Evolutionary conservation across 1,140 invertebrate species (phyloP), one percentile per base, ranked within the genome.

Genomic region (Megalonaias nervosa): DNA sequence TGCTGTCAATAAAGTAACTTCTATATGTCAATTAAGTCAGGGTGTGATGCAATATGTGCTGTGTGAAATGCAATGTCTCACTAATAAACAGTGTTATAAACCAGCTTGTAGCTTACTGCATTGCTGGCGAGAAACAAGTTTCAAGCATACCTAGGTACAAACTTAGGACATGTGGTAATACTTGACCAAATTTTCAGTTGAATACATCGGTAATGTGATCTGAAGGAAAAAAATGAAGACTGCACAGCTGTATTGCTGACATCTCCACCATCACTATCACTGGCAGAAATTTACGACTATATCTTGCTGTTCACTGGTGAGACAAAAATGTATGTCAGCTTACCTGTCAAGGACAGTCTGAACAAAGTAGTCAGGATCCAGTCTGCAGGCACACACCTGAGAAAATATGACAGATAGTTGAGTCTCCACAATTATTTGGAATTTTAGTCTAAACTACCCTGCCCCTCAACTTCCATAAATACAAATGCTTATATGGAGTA

Each of bases 261-360:
- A 23, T 14, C 60, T 62, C 23, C 23, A 62, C 19, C 4, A 5
- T 62, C 23, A n/a, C 19, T 9, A 62, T 62, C 19, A 62, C 19
- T n/a, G 60, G 6, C 2, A 23, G 21, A 4, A 61, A 61, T 1
- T 61, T 1, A 62, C 13, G 9, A n/a, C 19, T n/a, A 62, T 62
- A 62, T 19, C 19, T n/a, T 62, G 23, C 19, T 62, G 19, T 23
- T 62, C 5, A 62, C 23, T n/a, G 23, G 60, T n/a, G 19, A 62
- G 23, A 23, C 19, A 19, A 62, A 55, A 19, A 71, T 71, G 69
- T 15, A 56, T 23, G 14, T n/a, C 67, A n/a, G 70, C 92, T 93
- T 90, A 96, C 95, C 96, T 95, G 83, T 98, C 95, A 62, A 99
- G 94, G 38, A 97, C 94, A 77, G 95, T 96, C 81, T 94, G 94